Conservation (phyloP, 2,888 invertebrate species). For the Agonum fuliginosum region DNA sequence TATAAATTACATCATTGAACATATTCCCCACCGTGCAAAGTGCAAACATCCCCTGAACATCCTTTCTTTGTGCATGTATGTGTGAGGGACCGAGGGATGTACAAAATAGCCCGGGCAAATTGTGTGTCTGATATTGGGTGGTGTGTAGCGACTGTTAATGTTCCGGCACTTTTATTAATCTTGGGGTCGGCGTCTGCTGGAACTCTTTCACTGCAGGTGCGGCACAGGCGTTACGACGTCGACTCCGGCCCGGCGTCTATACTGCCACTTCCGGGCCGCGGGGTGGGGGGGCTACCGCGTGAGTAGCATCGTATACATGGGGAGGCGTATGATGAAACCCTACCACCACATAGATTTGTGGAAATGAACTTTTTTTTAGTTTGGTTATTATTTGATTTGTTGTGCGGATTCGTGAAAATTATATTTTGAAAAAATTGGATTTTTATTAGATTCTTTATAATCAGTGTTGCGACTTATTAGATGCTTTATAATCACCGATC, state of each 20-base stretch:
- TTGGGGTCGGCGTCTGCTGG: slow-evolving; percentile 37
- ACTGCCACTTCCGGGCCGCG: background rate
- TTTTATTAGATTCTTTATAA: no score
- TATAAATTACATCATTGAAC: no score
- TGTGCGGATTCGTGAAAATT: no score
- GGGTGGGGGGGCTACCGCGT: slow-evolving; percentile 14
- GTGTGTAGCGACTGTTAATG: slow-evolving; percentile 60
- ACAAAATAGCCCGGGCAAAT: slow-evolving; percentile 44
- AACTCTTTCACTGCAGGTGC: slow-evolving; percentile 56
- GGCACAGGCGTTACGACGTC: slow-evolving; percentile 10
- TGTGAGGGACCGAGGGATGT: slow-evolving; percentile 47
- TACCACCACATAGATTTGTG: background rate
- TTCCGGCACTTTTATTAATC: slow-evolving; percentile 60
- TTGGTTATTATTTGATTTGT: no score
- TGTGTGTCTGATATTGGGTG: slow-evolving; percentile 56
- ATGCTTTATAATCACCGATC: no score
- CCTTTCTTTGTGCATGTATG: slow-evolving; percentile 3
- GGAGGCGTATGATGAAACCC: background rate
- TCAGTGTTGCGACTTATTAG: no score
- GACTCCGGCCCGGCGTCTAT: slow-evolving; percentile 13
- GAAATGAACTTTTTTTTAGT: background rate
- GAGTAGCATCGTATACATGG: slow-evolving; percentile 20
- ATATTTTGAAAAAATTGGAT: no score
- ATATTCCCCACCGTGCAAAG: no score
- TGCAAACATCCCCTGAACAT: slow-evolving; percentile 7